These are phyloP conservation scores for Aricia artaxerxes DNA, from an alignment of 2,888 invertebrate genomes.

Conservation along the genomic window DNA sequence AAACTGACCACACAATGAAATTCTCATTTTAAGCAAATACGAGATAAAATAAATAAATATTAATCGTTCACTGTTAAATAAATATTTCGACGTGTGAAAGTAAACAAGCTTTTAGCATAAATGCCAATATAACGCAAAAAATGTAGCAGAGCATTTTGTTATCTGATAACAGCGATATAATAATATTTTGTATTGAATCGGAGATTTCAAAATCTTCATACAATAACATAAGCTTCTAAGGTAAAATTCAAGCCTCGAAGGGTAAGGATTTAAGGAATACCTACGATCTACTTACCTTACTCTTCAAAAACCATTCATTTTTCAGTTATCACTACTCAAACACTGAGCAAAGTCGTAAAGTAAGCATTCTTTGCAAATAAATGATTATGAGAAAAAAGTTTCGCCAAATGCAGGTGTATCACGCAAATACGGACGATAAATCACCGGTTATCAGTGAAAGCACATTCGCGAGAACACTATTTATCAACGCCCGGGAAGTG, in stretches of 20 bases:
- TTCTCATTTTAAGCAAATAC: no score
- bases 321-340: no score
- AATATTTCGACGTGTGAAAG: slow-evolving; percentile 19
- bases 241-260: no score
- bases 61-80: neutral
- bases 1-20: neutral
- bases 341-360: no score
- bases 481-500: slow-evolving; percentile 9
- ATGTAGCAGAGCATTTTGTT: neutral
- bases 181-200: no score
- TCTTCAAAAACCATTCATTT: no score
- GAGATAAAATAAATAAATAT: no score
- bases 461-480: slow-evolving; percentile 20
- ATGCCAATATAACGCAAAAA: neutral
- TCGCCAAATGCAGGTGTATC: slow-evolving; percentile 3
- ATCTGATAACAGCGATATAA: neutral
- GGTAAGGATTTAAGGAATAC: no score
- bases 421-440: slow-evolving; percentile 7
- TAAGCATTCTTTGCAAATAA: neutral
- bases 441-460: slow-evolving; percentile 30
- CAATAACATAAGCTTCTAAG: no score
- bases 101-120: neutral
- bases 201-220: no score
- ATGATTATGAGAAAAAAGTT: neutral
- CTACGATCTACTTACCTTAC: no score